Evolutionary conservation across 1,140 invertebrate species (phyloP).

Genomic region (Drosophila saltans): DNA sequence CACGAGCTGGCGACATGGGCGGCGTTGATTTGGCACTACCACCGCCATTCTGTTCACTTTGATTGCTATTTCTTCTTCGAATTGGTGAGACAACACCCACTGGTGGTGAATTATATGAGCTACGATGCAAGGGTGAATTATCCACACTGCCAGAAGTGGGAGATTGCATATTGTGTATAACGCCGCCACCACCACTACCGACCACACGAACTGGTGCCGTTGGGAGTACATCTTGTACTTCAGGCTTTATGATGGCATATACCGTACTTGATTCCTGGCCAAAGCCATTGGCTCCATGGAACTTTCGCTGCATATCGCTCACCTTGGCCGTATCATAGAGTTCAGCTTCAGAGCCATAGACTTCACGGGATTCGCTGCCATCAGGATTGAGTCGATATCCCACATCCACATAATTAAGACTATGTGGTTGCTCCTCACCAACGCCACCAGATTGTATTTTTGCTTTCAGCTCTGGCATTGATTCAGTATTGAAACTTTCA

Average conservation of each 20-base stretch:
- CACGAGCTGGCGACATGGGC: conserved; percentile 65
- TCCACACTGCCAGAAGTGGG: conserved; percentile 52
- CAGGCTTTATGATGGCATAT: conserved; percentile 81
- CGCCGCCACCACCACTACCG: neutral
- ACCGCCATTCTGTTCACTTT: conserved; percentile 44
- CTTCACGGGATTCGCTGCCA: conserved; percentile 77
- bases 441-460: conserved; percentile 84
- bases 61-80: conserved; percentile 57
- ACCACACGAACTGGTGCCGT: conserved; percentile 21
- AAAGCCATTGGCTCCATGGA: conserved; percentile 78
- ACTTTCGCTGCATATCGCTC: conserved; percentile 75
- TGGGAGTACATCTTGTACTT: conserved; percentile 50
- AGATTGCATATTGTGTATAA: conserved; percentile 46
- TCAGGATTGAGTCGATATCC: conserved; percentile 82
- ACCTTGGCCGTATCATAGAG: conserved; percentile 76
- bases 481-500: conserved; percentile 87
- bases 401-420: conserved; percentile 80
- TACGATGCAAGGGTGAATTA: conserved; percentile 66
- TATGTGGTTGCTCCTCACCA: conserved; percentile 50
- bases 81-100: conserved; percentile 78
- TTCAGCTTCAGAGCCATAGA: conserved; percentile 75
- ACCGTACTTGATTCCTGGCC: conserved; percentile 74
- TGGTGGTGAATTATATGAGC: conserved; percentile 64
- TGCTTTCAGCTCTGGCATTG: conserved; percentile 86
- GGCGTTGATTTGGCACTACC: conserved; percentile 70